phyloP scores from a whole-genome alignment of 2,113 vertebrate species.

The Takifugu bimaculatus region DNA sequence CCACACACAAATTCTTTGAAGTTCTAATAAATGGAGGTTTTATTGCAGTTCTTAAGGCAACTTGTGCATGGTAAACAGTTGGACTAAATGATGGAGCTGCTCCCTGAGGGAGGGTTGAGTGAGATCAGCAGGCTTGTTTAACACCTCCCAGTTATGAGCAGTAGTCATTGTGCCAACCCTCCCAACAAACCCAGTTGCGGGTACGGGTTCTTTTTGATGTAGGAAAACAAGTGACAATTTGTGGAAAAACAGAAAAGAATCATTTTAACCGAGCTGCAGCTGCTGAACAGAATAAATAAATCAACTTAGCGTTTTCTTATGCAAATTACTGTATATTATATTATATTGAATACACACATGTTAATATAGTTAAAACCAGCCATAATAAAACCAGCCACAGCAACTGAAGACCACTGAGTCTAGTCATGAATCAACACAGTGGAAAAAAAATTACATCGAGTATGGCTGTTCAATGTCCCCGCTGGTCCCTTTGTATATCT shows the following conservation, averaged over 20 bases:
- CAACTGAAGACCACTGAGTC: slow-evolving; percentile 7
- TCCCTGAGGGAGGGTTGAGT: slow-evolving; percentile 36
- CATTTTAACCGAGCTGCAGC: slow-evolving; percentile 8
- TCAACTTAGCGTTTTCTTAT: slow-evolving; percentile 40
- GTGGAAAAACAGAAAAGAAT: slow-evolving; percentile 34
- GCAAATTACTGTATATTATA: slow-evolving; percentile 29
- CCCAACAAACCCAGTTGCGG: slow-evolving; percentile 25
- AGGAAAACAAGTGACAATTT: slow-evolving; percentile 45
- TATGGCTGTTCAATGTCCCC: slow-evolving; percentile 8
- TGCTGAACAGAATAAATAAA: slow-evolving; percentile 20
- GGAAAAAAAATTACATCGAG: slow-evolving; percentile 17
- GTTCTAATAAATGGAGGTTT: slow-evolving; percentile 48
- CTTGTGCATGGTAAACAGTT: slow-evolving; percentile 41
- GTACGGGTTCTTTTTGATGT: slow-evolving; percentile 50
- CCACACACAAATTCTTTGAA: slow-evolving; percentile 47
- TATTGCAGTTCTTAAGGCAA: slow-evolving; percentile 35
- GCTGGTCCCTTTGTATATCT: slow-evolving; percentile 11
- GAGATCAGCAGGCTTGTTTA: slow-evolving; percentile 50
- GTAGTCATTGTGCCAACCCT: slow-evolving; percentile 13
- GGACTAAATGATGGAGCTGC: slow-evolving; percentile 25
- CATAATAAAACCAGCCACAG: background rate
- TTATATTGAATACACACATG: slow-evolving; percentile 16
- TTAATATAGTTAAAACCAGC: background rate
- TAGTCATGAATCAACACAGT: slow-evolving; percentile 26
- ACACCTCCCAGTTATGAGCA: slow-evolving; percentile 36